Percentiles rank a stretch among this genome's conserved stretches.
These are phyloP conservation scores for Gadus macrocephalus DNA, from an alignment of 2,113 vertebrate genomes.

Conservation along the genomic window DNA sequence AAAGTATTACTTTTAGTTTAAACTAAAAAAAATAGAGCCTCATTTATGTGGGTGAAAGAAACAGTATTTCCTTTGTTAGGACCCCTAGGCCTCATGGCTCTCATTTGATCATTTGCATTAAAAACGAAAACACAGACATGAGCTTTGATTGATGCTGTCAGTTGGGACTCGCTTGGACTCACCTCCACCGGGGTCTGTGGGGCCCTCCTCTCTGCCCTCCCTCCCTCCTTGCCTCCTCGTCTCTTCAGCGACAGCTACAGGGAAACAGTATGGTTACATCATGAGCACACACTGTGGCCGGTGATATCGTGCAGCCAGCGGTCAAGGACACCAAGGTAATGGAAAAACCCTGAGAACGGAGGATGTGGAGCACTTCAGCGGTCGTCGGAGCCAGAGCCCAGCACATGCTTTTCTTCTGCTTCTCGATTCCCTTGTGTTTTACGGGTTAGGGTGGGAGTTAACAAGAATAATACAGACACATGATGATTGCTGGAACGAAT, in stretches of 20 bases:
- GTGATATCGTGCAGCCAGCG: slow-evolving; percentile 37
- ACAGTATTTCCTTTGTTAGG: too few relatives aligned
- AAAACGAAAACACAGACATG: not conserved
- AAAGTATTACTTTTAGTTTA: too few relatives aligned
- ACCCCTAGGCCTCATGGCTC: not conserved
- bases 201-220: slow-evolving; percentile 84
- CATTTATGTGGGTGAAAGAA: not conserved
- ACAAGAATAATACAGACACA: too few relatives aligned
- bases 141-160: too few relatives aligned
- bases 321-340: slow-evolving; percentile 19
- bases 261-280: slow-evolving; percentile 44
- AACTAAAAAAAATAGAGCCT: not conserved
- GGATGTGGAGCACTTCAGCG: too few relatives aligned
- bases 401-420: too few relatives aligned
- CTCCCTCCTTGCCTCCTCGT: slow-evolving; percentile 91
- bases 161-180: slow-evolving; percentile 27
- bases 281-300: slow-evolving; percentile 17
- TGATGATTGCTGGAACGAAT: too few relatives aligned
- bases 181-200: slow-evolving; percentile 88
- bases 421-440: too few relatives aligned
- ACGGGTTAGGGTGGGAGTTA: too few relatives aligned
- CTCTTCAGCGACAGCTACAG: slow-evolving; percentile 87
- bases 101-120: not conserved
- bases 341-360: not conserved
- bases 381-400: too few relatives aligned